phyloP scores from a whole-genome alignment of 2,888 invertebrate species.

The Mesochorus sp. region DNA sequence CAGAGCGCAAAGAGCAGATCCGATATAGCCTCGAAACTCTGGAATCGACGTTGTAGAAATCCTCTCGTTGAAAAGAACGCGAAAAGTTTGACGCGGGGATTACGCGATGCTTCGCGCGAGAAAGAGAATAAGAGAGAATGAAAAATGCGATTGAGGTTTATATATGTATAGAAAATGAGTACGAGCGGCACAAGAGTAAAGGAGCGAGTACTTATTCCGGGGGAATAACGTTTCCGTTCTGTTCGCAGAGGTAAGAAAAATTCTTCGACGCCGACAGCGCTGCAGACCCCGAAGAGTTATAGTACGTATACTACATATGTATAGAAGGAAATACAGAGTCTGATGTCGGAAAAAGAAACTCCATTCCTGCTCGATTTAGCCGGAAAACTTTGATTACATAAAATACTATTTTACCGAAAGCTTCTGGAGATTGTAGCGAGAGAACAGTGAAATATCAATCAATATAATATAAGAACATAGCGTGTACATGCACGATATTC shows the following conservation, averaged over 20 bases:
- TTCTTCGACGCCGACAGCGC: conserved; percentile 49
- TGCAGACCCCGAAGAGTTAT: conserved; percentile 35
- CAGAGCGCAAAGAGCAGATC: background rate
- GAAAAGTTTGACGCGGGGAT: conserved; percentile 63
- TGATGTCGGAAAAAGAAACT: conserved; percentile 13
- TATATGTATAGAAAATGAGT: background rate
- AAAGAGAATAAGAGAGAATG: conserved; percentile 21
- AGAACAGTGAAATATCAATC: conserved; percentile 25
- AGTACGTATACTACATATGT: background rate
- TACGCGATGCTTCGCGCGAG: conserved; percentile 51
- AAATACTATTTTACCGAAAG: conserved; percentile 27
- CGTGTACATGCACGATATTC: background rate
- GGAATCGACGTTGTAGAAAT: conserved; percentile 56
- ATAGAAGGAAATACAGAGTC: conserved; percentile 25
- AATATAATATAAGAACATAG: background rate
- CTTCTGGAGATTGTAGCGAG: conserved; percentile 1
- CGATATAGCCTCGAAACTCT: conserved; percentile 22
- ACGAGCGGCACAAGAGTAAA: conserved; percentile 13
- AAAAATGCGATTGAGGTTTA: conserved; percentile 22
- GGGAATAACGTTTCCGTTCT: conserved; percentile 63
- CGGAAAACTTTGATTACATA: conserved; percentile 51
- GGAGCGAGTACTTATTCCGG: conserved; percentile 61
- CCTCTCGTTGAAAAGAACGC: conserved; percentile 60
- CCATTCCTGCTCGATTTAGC: conserved; percentile 50
- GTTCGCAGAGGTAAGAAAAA: conserved; percentile 55